Evolutionary conservation across 2,888 invertebrate genomes (phyloP).

Genomic region (Sinhomidia bicolor): DNA sequence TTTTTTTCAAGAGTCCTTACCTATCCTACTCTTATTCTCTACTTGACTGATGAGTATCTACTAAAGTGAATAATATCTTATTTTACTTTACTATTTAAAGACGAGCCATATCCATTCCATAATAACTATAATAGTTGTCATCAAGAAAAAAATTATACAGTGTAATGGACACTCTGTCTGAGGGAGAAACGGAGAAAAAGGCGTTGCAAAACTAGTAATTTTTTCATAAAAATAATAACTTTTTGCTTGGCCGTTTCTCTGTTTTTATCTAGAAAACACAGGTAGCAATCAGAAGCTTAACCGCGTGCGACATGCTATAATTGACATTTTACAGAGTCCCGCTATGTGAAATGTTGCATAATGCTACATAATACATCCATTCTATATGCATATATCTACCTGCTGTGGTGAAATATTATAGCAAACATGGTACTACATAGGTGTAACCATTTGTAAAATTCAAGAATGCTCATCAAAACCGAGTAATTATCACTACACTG

Average conservation of each 20-base stretch:
- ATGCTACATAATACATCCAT: too few species aligned
- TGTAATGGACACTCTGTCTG: conserved; percentile 24
- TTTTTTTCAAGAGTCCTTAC: neutral
- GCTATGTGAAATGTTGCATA: neutral
- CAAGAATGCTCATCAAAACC: neutral
- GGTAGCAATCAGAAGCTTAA: conserved; percentile 28
- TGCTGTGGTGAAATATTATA: neutral
- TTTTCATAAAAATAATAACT: neutral
- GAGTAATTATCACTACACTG: neutral
- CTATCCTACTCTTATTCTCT: too few species aligned
- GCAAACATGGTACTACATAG: neutral
- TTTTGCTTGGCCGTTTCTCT: neutral
- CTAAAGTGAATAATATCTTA: neutral
- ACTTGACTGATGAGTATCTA: neutral
- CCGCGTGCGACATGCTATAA: neutral
- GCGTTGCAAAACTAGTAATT: neutral
- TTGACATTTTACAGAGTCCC: neutral
- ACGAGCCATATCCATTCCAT: too few species aligned
- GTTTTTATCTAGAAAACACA: conserved; percentile 13
- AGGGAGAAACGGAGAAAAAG: neutral
- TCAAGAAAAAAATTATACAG: conserved; percentile 26
- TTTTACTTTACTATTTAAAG: neutral
- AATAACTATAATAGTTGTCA: conserved; percentile 39
- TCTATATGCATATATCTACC: neutral
- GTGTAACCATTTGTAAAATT: conserved; percentile 29